Percentiles rank a stretch among this genome's conserved stretches.
Conservation (phyloP, 2,888 invertebrate species). For the Globia sparganii region DNA sequence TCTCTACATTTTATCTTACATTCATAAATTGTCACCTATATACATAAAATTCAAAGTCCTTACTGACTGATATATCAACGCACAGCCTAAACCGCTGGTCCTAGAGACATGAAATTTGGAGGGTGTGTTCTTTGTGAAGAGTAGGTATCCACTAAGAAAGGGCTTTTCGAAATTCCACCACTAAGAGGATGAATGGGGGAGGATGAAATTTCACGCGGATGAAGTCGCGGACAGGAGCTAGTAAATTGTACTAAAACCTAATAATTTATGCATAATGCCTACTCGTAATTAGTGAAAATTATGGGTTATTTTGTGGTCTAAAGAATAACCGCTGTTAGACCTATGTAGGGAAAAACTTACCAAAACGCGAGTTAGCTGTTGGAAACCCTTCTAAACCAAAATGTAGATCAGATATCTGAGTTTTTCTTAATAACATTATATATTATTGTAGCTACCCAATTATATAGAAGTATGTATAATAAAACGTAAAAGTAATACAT, state of each 20-base stretch:
- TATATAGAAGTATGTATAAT: constrained; percentile 20
- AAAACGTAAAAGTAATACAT: constrained; percentile 26
- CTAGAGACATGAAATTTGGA: no score
- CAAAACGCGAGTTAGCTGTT: background rate
- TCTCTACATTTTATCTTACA: background rate
- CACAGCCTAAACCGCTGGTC: no score
- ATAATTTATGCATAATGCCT: background rate
- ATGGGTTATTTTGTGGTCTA: background rate
- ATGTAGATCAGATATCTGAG: background rate
- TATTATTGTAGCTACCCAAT: constrained; percentile 28
- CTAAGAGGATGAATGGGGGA: no score
- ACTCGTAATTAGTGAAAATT: background rate
- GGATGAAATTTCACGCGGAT: no score
- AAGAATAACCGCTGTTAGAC: constrained; percentile 1
- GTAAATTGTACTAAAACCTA: background rate
- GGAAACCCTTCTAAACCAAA: background rate
- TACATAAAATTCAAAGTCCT: no score
- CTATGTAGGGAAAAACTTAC: background rate
- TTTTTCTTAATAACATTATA: background rate
- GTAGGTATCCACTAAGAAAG: no score
- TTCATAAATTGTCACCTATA: background rate
- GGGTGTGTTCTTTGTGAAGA: no score
- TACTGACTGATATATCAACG: no score
- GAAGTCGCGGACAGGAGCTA: no score
- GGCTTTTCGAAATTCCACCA: no score